Conservation (phyloP, 2,113 vertebrate species). For the Xenopus borealis region DNA sequence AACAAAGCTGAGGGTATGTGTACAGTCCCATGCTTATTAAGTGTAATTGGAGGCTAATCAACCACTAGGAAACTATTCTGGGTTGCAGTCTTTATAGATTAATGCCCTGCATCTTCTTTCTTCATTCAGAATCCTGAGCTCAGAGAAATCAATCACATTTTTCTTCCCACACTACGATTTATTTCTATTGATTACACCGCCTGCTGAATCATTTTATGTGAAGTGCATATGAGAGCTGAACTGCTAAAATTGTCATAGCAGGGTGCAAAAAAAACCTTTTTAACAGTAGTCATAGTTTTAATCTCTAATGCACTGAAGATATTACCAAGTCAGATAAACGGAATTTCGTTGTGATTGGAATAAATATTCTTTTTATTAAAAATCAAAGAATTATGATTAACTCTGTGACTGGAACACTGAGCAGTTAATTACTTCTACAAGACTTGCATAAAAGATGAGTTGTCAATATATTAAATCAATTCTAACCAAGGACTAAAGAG, state of each 20-base stretch:
- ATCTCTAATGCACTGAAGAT: conserved; percentile 10
- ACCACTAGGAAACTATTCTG: not conserved
- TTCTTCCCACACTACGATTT: conserved; percentile 37
- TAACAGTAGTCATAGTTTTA: conserved; percentile 34
- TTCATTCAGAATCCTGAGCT: conserved; percentile 10
- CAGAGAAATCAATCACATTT: conserved; percentile 16
- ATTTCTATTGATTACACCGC: conserved; percentile 45
- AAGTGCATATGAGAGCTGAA: conserved; percentile 40
- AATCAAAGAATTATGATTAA: conserved; percentile 1
- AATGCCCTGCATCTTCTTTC: conserved; percentile 4
- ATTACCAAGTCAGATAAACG: not conserved
- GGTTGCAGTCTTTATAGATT: conserved; percentile 5
- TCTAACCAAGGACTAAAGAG: not conserved
- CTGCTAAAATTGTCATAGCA: conserved; percentile 44
- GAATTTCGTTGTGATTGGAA: not conserved
- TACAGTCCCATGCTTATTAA: no score
- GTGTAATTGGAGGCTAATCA: no score
- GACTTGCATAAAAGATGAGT: not conserved
- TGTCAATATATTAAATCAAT: not conserved
- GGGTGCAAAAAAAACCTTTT: conserved; percentile 43
- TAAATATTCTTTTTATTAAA: not conserved
- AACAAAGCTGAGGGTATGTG: no score
- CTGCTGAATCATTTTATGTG: conserved; percentile 43
- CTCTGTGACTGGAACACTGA: not conserved
- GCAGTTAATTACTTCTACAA: not conserved